Base-by-base conservation (phyloP, 2,888 invertebrate genomes). In the Hyalella azteca region DNA sequence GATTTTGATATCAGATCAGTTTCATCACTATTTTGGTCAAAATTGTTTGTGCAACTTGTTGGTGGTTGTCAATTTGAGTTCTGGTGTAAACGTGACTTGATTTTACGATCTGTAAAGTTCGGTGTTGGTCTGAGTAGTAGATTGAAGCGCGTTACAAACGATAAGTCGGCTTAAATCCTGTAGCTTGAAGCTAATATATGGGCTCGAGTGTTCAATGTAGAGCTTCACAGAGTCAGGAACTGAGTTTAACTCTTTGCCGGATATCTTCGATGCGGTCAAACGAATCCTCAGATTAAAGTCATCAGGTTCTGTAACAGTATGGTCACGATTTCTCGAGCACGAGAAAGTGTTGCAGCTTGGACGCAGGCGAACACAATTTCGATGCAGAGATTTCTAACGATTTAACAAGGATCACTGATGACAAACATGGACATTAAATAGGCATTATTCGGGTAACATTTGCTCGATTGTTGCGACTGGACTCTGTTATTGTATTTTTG, bases 381-480 rank as follows among this genome's bases (percentile, higher is more conserved):
- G 59, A 59, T 59, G n/a, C 59, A 22, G 59, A 7, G 59, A n/a
- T 66, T 19, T 0, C 0, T 36, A 36, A 2, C 9, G 13, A 19
- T 4, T 29, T 32, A 36, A 66, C 5, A 32, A 66, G 7, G 4
- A 29, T 7, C 66, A 36, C 19, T 19, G 36, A 54, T 29, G 36
- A 29, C 15, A 66, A 36, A 36, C 29, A 66, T 66, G 15, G 9
- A 22, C 54, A 45, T 45, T 54, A 26, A 19, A 66, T n/a, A 66
- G 66, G 66, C 66, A 66, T 66, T 66, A 66, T 66, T 66, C 29
- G 66, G 19, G 66, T 36, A 15, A 4, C 36, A 45, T 36, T n/a
- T 15, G 66, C 36, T 66, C 36, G 39, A 66, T 66, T 66, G 66
- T 66, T 66, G 66, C 66, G 36, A 36, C 15, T 36, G 13, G 36